Base-by-base conservation (phyloP, 2,797 vertebrate species). In the Emys orbicularis region DNA sequence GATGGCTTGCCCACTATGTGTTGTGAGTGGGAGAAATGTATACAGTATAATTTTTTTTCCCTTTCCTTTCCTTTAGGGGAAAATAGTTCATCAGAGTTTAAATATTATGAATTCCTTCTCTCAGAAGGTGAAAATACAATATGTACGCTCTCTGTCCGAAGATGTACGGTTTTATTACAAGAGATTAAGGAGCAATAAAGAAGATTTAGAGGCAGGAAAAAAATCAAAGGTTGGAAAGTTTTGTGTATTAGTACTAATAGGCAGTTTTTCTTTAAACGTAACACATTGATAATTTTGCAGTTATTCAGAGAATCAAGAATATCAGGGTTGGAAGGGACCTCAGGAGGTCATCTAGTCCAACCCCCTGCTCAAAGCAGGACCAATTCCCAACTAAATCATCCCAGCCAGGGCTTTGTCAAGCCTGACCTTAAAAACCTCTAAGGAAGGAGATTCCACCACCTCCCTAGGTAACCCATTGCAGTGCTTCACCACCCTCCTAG, bases 51-150 rank as follows among this genome's bases (percentile, higher is more conserved):
- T n/a, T 52, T 94, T 86, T 92, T 72, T 47, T 77, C 94, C 95
- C 6, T 88, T 97, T 93, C 95, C 37, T 97, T 97, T 95, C 76
- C 68, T 97, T 80, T 90, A 99, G 99, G 99, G 99, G 12, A 99
- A 99, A 97, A 96, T 99, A 65, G 99, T 99, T 97, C 99, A 99
- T 98, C 99, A 99, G 87, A 99, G 99, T 97, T 98, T 99, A 97
- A 99, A 99, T 96, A 97, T 99, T 88, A 99, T 99, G 98, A 99
- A 99, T 98, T 99, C 99, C 89, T 99, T 99, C 97, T 99, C 99
- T 91, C 99, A 99, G 98, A 99, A 99, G 97, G 99, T 99, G 91
- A 99, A 99, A 96, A 98, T 99, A 92, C 99, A 99, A 87, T 99
- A 99, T 96, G 99, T 99, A 97, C 98, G 98, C 89, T 99, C 99